Percentiles rank a stretch among this genome's conserved stretches.
These are phyloP conservation scores for Fulica atra DNA, from an alignment of 2,113 vertebrate genomes.

Conservation along the genomic window DNA sequence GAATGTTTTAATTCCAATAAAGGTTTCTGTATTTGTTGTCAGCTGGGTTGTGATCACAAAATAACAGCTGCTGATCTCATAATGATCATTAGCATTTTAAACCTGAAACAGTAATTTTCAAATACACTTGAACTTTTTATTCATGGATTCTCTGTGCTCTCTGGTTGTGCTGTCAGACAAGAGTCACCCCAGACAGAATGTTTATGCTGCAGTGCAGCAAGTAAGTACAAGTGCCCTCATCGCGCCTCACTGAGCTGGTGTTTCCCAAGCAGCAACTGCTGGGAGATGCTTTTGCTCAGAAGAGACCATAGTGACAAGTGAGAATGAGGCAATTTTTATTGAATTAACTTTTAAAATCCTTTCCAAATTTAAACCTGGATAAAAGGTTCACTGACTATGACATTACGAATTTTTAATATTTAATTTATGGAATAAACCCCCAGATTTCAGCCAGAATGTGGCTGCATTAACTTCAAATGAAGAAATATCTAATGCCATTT, in stretches of 20 bases:
- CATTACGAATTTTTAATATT: background rate
- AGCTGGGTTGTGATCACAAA: background rate
- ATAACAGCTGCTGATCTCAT: background rate
- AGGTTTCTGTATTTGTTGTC: background rate
- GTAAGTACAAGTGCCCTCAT: background rate
- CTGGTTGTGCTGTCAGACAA: background rate
- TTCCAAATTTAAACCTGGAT: background rate
- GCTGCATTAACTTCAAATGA: background rate
- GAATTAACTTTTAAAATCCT: background rate
- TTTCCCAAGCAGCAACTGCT: background rate
- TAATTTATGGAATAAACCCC: background rate
- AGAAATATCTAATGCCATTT: background rate
- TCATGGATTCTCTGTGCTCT: background rate
- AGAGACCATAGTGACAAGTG: background rate
- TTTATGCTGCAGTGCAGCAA: background rate
- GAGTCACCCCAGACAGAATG: background rate
- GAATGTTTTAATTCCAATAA: background rate
- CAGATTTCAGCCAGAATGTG: background rate
- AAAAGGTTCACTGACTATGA: background rate
- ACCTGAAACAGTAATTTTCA: background rate
- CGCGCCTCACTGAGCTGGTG: background rate
- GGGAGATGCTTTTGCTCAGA: background rate
- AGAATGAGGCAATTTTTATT: background rate
- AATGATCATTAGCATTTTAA: background rate
- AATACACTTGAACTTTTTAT: background rate